phyloP scores from a whole-genome alignment of 2,113 vertebrate species.

The cat (Felis catus) region F.catus_Fca126_mat1.0 CM031415.1:174868001-174868500 shows the following conservation, averaged over 20 bases:
- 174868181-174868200: no score
- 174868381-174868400: neutral
- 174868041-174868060: neutral
- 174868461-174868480: neutral
- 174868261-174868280: no score
- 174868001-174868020: neutral
- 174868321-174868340: neutral
- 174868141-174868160: no score
- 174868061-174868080: no score
- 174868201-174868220: no score
- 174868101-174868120: no score
- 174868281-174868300: neutral
- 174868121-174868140: no score
- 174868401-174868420: slow-evolving; percentile 16
- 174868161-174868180: no score
- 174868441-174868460: slow-evolving; percentile 23
- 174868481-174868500: neutral
- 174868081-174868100: no score
- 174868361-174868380: neutral
- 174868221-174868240: no score
- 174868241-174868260: no score
- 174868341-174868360: neutral
- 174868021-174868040: neutral
- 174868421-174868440: neutral
- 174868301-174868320: neutral